phyloP scores from a whole-genome alignment of 2,888 invertebrate species.

The Magallana nippona region DNA sequence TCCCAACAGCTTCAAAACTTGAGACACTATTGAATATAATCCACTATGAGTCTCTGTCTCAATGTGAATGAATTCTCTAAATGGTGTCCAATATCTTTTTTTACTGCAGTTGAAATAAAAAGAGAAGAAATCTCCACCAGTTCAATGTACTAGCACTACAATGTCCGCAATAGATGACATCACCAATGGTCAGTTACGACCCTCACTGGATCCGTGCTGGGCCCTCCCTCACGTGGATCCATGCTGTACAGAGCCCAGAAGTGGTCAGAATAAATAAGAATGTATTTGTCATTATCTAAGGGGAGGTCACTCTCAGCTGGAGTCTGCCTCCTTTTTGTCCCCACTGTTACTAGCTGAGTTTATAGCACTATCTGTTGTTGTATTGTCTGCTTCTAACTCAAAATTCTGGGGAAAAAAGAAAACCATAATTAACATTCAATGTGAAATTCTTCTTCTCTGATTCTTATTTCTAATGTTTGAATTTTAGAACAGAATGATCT shows the following conservation, averaged over 20 bases:
- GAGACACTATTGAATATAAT: no score
- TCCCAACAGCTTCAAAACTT: no score
- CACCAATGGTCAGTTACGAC: background rate
- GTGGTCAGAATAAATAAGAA: conserved; percentile 12
- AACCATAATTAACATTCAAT: background rate
- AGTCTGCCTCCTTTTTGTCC: conserved; percentile 50
- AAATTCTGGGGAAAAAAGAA: conserved; percentile 65
- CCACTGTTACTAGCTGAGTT: conserved; percentile 60
- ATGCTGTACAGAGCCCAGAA: background rate
- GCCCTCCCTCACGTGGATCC: background rate
- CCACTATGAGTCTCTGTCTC: no score
- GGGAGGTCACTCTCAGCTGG: conserved; percentile 50
- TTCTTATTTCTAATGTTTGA: no score
- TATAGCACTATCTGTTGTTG: conserved; percentile 62
- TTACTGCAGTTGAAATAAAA: no score
- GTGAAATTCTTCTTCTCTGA: no score
- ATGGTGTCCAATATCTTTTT: no score
- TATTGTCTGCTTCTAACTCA: conserved; percentile 66
- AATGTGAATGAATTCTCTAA: no score
- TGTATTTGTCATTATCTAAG: conserved; percentile 1
- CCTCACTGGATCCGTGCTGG: background rate
- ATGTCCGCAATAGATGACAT: no score
- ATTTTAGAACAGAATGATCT: no score
- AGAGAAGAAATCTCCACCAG: no score
- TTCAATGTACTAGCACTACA: no score